Percentiles rank a stretch among this genome's conserved stretches.
Conservation (phyloP, 1,140 invertebrate species). For the Ruditapes philippinarum region DNA sequence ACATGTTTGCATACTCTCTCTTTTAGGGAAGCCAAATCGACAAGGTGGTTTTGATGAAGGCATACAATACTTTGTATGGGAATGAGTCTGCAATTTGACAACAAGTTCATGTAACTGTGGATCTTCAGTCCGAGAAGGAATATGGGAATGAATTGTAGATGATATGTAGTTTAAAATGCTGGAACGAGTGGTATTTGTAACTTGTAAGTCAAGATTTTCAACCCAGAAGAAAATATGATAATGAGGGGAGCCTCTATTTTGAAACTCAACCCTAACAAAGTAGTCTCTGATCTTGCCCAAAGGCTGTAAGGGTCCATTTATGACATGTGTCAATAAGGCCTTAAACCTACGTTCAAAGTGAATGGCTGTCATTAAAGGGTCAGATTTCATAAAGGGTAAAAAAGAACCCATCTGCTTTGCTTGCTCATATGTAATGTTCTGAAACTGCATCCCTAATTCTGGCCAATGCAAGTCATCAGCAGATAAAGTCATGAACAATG, state of each 20-base stretch:
- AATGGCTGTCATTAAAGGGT: conserved; percentile 37
- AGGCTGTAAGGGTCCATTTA: background rate
- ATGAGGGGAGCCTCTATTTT: conserved; percentile 45
- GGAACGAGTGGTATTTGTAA: background rate
- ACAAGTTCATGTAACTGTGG: background rate
- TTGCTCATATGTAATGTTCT: background rate
- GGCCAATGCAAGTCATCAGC: conserved; percentile 45
- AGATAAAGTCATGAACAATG: conserved; percentile 60
- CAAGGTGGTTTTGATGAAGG: background rate
- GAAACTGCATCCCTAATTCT: conserved; percentile 17
- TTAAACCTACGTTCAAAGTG: conserved; percentile 24
- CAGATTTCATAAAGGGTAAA: background rate
- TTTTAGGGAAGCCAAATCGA: conserved; percentile 26
- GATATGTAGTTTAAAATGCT: background rate
- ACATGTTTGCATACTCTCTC: conserved; percentile 7
- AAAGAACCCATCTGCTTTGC: background rate
- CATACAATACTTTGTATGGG: conserved; percentile 33
- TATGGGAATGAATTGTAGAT: conserved; percentile 4
- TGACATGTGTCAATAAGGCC: background rate
- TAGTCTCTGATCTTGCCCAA: conserved; percentile 27
- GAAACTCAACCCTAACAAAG: conserved; percentile 38
- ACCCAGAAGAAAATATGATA: conserved; percentile 43
- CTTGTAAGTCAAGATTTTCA: background rate
- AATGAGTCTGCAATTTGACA: conserved; percentile 21
- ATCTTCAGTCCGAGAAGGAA: background rate